These are phyloP conservation scores for Osmerus eperlanus DNA, from an alignment of 2,113 vertebrate genomes.

Conservation along the genomic window DNA sequence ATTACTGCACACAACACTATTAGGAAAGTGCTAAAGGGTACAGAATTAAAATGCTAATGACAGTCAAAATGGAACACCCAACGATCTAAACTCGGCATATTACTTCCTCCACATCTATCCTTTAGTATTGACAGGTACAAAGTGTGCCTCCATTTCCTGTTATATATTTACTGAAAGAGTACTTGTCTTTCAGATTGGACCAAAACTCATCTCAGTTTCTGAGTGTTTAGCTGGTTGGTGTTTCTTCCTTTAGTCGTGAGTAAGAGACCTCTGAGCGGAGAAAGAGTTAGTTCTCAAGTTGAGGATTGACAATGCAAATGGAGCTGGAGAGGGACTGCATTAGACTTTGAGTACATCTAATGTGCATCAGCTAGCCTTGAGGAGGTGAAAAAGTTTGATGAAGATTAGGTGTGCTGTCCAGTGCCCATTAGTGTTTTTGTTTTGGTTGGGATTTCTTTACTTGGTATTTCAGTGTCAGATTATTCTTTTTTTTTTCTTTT, in stretches of 20 bases:
- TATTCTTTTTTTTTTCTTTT: slow-evolving; percentile 1
- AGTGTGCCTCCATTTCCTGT: no score
- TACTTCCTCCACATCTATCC: no score
- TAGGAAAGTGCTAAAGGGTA: no score
- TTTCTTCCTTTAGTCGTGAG: no score
- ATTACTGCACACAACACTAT: no score
- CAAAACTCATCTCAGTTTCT: background rate
- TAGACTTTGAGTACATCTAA: slow-evolving; percentile 31
- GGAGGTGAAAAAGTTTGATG: background rate
- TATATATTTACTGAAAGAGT: no score
- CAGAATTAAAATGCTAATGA: no score
- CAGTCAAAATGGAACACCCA: no score
- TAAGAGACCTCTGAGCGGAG: no score
- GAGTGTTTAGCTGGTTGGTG: no score
- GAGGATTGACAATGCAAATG: slow-evolving; percentile 13
- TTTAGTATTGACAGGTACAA: no score
- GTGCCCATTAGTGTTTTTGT: slow-evolving; percentile 2
- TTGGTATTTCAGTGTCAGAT: background rate
- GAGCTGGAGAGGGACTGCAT: slow-evolving; percentile 18
- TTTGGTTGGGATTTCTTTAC: background rate
- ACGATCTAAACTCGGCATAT: no score
- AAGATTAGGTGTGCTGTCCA: background rate
- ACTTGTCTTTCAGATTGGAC: background rate
- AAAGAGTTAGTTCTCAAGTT: background rate
- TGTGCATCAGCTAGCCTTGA: slow-evolving; percentile 15